A percentile compares a stretch with the other conserved stretches of the same genome.
Conservation (phyloP, 2,888 invertebrate genomes). For the Fragum whitleyi region DNA sequence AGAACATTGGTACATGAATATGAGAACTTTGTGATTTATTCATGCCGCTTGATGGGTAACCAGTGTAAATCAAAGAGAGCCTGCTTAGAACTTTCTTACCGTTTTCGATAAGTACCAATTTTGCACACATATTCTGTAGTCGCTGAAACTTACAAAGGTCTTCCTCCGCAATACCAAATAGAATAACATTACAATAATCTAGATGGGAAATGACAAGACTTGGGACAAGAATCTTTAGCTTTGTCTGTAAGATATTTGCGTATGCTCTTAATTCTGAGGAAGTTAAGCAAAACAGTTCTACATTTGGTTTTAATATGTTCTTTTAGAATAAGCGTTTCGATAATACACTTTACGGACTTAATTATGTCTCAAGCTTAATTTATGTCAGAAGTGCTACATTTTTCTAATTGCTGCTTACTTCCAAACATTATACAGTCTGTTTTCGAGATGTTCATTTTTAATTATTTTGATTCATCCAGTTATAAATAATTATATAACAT, state of each 20-base stretch:
- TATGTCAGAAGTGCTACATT: conserved; percentile 14
- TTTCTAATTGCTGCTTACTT: conserved; percentile 6
- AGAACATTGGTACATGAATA: conserved; percentile 3
- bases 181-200: conserved; percentile 31
- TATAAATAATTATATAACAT: conserved; percentile 27
- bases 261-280: conserved; percentile 2
- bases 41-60: conserved; percentile 15
- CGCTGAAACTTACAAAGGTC: conserved; percentile 16
- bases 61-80: conserved; percentile 7
- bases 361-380: background rate
- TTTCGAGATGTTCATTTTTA: conserved; percentile 38
- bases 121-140: conserved; percentile 30
- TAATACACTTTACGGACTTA: background rate
- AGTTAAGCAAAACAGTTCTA: conserved; percentile 16
- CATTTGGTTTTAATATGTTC: conserved; percentile 19
- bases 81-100: conserved; percentile 10
- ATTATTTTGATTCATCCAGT: conserved; percentile 37
- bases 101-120: conserved; percentile 12
- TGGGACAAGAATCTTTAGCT: conserved; percentile 3
- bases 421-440: conserved; percentile 22
- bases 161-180: conserved; percentile 16
- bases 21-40: conserved; percentile 3
- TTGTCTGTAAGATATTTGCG: conserved; percentile 14
- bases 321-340: conserved; percentile 9
- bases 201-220: conserved; percentile 26